phyloP scores from a whole-genome alignment of 2,113 vertebrate species.

The Hassar affinis region DNA sequence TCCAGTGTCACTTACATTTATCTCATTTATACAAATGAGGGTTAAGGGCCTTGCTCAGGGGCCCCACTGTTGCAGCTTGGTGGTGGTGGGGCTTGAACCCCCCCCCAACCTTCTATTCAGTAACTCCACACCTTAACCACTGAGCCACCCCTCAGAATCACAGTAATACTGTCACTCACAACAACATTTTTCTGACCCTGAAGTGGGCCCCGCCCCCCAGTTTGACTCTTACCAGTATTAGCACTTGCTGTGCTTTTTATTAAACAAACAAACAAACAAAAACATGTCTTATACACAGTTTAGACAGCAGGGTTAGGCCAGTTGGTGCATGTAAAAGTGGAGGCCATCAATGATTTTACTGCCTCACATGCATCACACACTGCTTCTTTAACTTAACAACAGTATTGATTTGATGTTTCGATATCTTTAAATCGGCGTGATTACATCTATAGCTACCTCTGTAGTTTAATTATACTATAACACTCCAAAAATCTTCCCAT shows the following conservation, averaged over 20 bases:
- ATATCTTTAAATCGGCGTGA: not conserved
- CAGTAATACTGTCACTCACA: not conserved
- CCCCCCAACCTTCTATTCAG: no score
- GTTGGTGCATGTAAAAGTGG: not conserved
- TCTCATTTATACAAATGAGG: no score
- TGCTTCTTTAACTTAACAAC: not conserved
- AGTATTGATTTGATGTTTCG: not conserved
- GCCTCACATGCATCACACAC: not conserved
- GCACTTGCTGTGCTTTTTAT: not conserved
- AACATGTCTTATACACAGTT: not conserved
- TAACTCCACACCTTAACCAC: no score
- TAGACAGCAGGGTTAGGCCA: not conserved
- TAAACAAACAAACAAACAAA: not conserved
- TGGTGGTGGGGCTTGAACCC: no score
- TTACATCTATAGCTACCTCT: not conserved
- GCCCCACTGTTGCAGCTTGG: no score
- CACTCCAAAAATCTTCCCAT: not conserved
- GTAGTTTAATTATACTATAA: not conserved
- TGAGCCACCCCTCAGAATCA: no score
- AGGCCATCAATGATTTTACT: not conserved
- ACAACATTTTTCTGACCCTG: not conserved
- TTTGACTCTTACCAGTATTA: not conserved
- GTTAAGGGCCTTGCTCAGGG: no score
- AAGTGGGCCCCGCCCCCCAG: not conserved
- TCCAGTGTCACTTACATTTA: no score